Percentiles rank a stretch among this genome's conserved stretches.
phyloP scores from a whole-genome alignment of 2,113 vertebrate genomes.

The Bothrops jararaca region DNA sequence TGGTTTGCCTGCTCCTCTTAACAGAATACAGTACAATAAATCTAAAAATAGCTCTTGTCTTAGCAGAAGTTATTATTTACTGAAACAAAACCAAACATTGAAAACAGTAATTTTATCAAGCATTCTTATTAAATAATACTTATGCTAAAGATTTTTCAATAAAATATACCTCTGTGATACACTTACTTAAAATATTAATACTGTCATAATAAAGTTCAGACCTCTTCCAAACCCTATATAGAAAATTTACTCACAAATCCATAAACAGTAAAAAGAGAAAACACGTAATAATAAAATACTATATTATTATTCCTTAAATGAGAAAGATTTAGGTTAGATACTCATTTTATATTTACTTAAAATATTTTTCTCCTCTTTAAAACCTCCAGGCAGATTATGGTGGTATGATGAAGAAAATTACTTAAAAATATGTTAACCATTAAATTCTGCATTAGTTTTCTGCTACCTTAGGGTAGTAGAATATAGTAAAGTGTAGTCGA shows the following conservation, averaged over 20 bases:
- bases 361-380: neutral
- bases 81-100: neutral
- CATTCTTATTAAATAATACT: constrained; percentile 25
- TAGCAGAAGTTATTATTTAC: neutral
- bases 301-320: neutral
- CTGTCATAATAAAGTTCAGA: neutral
- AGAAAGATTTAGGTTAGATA: neutral
- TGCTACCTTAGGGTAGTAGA: neutral
- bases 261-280: neutral
- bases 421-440: neutral
- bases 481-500: neutral
- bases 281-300: neutral
- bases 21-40: neutral
- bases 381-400: neutral
- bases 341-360: neutral
- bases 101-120: constrained; percentile 36
- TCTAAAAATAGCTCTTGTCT: neutral
- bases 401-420: neutral
- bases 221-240: neutral
- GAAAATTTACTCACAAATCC: neutral
- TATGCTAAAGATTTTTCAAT: neutral
- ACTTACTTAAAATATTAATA: neutral
- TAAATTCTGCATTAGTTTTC: neutral
- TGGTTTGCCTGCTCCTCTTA: neutral
- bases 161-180: neutral